Conservation (phyloP, 2,888 invertebrate genomes). For the Deroplatys truncata region DNA sequence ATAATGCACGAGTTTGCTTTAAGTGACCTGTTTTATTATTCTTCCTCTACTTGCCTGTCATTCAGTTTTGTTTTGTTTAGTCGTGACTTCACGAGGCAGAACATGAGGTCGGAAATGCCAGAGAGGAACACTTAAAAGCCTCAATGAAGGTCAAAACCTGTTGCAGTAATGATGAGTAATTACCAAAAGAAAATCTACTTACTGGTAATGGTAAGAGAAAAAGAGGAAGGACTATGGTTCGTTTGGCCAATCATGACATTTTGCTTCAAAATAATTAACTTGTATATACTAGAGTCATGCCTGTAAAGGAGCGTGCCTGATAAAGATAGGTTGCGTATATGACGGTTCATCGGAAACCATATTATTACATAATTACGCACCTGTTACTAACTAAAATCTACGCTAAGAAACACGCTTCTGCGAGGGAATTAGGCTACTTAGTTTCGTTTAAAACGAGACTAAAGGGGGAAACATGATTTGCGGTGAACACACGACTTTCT, state of each 20-base stretch:
- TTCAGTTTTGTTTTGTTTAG: background rate
- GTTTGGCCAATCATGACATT: background rate
- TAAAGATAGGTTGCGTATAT: too few species aligned
- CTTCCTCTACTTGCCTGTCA: background rate
- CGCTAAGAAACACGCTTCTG: too few species aligned
- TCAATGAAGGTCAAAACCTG: background rate
- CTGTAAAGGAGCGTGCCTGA: too few species aligned
- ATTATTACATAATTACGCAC: too few species aligned
- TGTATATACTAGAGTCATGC: background rate
- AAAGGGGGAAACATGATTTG: too few species aligned
- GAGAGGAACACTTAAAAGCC: background rate
- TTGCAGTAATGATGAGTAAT: background rate
- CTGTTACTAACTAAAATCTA: too few species aligned
- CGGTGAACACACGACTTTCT: too few species aligned
- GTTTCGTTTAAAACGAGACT: too few species aligned
- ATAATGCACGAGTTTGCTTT: background rate
- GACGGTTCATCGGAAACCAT: too few species aligned
- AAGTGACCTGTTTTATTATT: background rate
- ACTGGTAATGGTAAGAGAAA: background rate
- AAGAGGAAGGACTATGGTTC: background rate
- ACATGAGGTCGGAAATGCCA: background rate
- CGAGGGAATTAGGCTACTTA: too few species aligned
- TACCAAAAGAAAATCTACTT: background rate
- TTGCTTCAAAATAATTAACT: background rate
- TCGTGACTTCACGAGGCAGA: background rate